A percentile compares a stretch with the other conserved stretches of the same genome.
Conservation (phyloP, 2,797 vertebrate genomes). For the Anableps anableps region DNA sequence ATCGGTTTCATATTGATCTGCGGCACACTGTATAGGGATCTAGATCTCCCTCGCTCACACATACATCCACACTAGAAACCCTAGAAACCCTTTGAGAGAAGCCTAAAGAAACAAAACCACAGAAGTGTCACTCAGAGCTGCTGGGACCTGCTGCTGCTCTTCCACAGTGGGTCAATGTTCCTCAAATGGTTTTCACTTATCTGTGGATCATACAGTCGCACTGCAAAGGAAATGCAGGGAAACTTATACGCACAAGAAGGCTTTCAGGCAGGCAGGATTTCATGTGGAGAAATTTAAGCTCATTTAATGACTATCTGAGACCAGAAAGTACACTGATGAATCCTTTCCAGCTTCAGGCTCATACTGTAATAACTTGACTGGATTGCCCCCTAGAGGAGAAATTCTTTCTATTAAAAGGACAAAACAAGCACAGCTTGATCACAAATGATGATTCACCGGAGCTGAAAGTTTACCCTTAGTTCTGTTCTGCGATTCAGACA, state of each 20-base stretch:
- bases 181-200: conserved; percentile 71
- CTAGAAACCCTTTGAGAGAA: conserved; percentile 68
- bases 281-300: conserved; percentile 43
- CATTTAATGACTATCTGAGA: conserved; percentile 49
- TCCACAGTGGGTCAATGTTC: conserved; percentile 63
- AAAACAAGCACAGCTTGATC: not conserved
- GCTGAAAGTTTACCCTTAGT: not conserved
- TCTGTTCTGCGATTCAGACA: conserved; percentile 2
- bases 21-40: conserved; percentile 54
- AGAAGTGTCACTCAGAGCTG: conserved; percentile 68
- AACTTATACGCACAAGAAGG: conserved; percentile 44
- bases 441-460: not conserved
- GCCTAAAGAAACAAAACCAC: conserved; percentile 57
- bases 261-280: conserved; percentile 49
- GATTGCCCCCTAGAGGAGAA: conserved; percentile 65
- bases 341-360: conserved; percentile 10
- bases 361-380: conserved; percentile 31
- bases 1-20: conserved; percentile 72
- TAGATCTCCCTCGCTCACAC: conserved; percentile 50
- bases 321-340: conserved; percentile 16
- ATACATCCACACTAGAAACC: conserved; percentile 51
- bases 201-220: conserved; percentile 43
- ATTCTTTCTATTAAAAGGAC: not conserved
- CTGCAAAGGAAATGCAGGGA: conserved; percentile 54
- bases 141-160: conserved; percentile 57